These are phyloP conservation scores for Esox lucius DNA, from an alignment of 2,797 vertebrate genomes.

Conservation along the genomic window DNA sequence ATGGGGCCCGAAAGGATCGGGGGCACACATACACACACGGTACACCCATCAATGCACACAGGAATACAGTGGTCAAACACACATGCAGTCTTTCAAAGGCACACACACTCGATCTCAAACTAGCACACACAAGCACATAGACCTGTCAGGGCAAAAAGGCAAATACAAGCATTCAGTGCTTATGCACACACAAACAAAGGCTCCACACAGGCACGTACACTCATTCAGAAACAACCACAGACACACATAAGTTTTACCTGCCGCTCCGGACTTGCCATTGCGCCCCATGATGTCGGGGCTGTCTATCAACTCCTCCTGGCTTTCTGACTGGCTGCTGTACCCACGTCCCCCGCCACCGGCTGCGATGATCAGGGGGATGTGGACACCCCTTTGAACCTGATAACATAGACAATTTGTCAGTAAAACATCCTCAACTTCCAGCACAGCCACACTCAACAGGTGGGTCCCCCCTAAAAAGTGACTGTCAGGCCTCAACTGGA, in stretches of 20 bases:
- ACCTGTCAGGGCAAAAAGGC: not conserved
- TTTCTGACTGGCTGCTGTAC: slow-evolving; percentile 88
- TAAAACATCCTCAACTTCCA: not conserved
- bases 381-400: slow-evolving; percentile 85
- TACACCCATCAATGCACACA: slow-evolving; percentile 3
- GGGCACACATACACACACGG: slow-evolving; percentile 1
- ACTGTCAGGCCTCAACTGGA: not conserved
- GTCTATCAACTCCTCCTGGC: slow-evolving; percentile 85
- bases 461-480: not conserved
- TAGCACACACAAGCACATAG: slow-evolving; percentile 4
- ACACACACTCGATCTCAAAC: slow-evolving; percentile 9
- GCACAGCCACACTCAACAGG: not conserved
- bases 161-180: not conserved
- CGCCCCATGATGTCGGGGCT: slow-evolving; percentile 82
- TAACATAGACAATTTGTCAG: slow-evolving; percentile 30
- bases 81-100: not conserved
- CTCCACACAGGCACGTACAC: slow-evolving; percentile 5
- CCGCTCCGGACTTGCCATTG: slow-evolving; percentile 89
- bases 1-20: not conserved
- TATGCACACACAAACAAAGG: not conserved
- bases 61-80: not conserved
- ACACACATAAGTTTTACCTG: slow-evolving; percentile 75
- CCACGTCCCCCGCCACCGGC: slow-evolving; percentile 94
- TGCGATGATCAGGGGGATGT: slow-evolving; percentile 87
- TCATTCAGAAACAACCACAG: not conserved